phyloP scores from a whole-genome alignment of 2,888 invertebrate species.

The Chironomus tentans region DNA sequence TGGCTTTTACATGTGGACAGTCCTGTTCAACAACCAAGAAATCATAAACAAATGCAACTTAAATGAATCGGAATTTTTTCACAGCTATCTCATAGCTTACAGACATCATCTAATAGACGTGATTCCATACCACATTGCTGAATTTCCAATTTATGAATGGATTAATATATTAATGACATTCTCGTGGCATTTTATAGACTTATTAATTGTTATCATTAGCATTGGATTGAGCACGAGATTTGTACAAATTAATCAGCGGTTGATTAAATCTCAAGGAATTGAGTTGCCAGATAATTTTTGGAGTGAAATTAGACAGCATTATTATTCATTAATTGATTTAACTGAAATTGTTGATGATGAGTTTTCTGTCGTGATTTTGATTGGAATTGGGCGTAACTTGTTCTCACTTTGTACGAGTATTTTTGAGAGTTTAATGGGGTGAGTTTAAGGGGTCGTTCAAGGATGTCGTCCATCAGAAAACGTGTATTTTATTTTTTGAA shows the following conservation, averaged over 20 bases:
- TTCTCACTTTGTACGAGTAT: neutral
- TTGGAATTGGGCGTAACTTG: neutral
- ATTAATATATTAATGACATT: slow-evolving; percentile 11
- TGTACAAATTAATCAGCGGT: neutral
- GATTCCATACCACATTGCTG: slow-evolving; percentile 1
- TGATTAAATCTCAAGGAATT: neutral
- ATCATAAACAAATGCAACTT: neutral
- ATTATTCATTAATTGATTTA: slow-evolving; percentile 5
- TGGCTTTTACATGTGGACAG: neutral
- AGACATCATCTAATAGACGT: neutral
- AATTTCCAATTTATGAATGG: neutral
- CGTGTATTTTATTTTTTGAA: too few relatives aligned
- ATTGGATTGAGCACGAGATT: neutral
- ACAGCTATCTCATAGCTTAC: neutral
- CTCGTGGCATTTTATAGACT: slow-evolving; percentile 1
- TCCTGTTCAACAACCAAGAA: neutral
- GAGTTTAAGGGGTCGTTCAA: neutral
- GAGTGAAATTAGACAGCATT: neutral
- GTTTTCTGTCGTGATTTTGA: neutral
- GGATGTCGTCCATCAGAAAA: too few relatives aligned
- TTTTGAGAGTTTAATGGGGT: neutral
- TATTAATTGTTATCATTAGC: neutral
- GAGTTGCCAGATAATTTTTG: neutral
- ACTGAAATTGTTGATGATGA: neutral
- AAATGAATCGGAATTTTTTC: neutral